Conservation (phyloP, 2,113 vertebrate genomes). For the Pongo abelii region DNA sequence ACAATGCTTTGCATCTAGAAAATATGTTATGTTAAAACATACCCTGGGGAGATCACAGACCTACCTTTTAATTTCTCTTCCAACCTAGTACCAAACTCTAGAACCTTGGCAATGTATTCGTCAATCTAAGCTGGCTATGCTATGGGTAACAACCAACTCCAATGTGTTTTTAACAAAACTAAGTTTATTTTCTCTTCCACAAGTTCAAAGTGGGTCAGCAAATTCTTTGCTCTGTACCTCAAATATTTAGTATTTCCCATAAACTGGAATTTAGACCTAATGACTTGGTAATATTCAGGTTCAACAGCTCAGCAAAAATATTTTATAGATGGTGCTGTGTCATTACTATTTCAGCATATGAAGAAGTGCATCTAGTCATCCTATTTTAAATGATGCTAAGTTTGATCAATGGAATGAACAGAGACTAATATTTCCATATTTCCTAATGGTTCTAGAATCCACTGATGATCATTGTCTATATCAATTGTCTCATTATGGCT, state of each 20-base stretch:
- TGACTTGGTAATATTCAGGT: not conserved
- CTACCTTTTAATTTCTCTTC: not conserved
- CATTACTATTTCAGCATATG: not conserved
- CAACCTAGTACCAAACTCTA: not conserved
- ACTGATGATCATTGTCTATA: not conserved
- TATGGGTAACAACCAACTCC: fast-evolving
- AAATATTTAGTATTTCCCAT: not conserved
- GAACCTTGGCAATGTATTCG: not conserved
- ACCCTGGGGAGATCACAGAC: not conserved
- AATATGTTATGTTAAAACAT: not conserved
- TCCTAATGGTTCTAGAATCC: not conserved
- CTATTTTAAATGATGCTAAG: not conserved
- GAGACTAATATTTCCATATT: not conserved
- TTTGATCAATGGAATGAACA: not conserved
- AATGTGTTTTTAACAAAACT: not conserved
- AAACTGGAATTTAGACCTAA: not conserved
- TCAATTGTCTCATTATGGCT: not conserved
- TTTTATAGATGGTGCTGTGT: not conserved
- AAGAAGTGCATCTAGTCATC: not conserved
- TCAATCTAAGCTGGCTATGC: not conserved
- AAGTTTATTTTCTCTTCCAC: not conserved
- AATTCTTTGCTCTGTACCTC: not conserved
- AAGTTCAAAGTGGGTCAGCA: not conserved
- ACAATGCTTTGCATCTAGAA: not conserved
- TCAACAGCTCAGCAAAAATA: not conserved